Percentiles rank a stretch among this genome's conserved stretches.
Evolutionary conservation across 2,797 vertebrate genomes (phyloP).

Genomic region (Megalops cyprinoides): DNA sequence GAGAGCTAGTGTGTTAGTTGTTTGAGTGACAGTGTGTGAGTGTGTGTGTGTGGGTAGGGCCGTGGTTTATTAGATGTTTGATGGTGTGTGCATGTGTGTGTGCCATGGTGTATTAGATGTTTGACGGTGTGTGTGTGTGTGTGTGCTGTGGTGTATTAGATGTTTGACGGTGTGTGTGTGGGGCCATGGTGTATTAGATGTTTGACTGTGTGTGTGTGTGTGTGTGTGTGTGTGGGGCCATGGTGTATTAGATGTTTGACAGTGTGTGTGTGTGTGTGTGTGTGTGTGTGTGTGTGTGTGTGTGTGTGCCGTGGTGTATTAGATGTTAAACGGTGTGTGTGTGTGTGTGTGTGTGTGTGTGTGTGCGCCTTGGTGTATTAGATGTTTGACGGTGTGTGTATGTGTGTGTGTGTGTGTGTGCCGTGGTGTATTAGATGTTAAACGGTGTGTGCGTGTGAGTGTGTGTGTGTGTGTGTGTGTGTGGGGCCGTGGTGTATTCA

Average conservation of each 20-base stretch:
- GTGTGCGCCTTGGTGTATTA: too few species aligned
- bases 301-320: background rate
- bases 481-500: background rate
- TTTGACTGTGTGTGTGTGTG: background rate
- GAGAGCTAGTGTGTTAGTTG: background rate
- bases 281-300: background rate
- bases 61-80: too few species aligned
- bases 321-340: too few species aligned
- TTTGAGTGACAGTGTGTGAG: background rate
- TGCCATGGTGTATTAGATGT: background rate
- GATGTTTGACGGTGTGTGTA: too few species aligned
- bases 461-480: background rate
- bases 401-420: background rate
- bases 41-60: background rate
- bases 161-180: too few species aligned
- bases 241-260: too few species aligned
- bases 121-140: background rate
- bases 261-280: background rate
- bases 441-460: too few species aligned
- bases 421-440: too few species aligned
- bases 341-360: background rate
- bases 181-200: too few species aligned
- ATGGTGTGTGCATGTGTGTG: background rate
- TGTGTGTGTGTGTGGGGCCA: background rate
- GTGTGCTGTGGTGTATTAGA: background rate